Conservation (phyloP, 2,888 invertebrate genomes). For the Limnephilus rhombicus region DNA sequence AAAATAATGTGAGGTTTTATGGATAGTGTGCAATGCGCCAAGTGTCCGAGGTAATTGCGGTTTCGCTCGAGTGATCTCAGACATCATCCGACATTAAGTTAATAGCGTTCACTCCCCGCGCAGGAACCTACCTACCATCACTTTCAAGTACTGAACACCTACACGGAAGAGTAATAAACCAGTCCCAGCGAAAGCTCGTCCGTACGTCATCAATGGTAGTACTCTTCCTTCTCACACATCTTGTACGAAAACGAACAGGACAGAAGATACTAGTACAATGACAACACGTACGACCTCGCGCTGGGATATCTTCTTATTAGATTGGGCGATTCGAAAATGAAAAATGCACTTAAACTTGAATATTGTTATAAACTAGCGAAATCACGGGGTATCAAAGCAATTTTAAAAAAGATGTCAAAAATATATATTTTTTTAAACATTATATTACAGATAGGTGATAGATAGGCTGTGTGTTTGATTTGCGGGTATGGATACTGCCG, state of each 20-base stretch:
- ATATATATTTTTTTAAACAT: no score
- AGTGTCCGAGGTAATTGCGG: constrained; percentile 17
- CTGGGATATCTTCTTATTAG: neutral
- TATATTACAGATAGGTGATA: no score
- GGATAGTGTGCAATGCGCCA: neutral
- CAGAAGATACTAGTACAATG: no score
- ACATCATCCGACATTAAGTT: constrained; percentile 14
- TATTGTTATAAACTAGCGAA: neutral
- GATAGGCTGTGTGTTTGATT: no score
- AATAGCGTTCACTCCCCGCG: neutral
- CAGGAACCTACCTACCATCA: neutral
- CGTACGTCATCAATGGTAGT: no score
- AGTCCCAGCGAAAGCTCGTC: no score
- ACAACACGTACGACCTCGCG: no score
- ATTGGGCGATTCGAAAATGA: neutral
- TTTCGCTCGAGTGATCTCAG: constrained; percentile 14
- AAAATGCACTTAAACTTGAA: neutral
- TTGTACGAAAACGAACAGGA: no score
- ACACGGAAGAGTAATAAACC: neutral
- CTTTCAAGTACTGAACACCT: neutral
- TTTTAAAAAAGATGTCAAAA: no score
- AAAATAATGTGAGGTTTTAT: neutral
- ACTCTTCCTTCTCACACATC: no score
- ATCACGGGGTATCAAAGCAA: neutral
- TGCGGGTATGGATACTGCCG: no score